Evolutionary conservation across 2,113 vertebrate species (phyloP), one percentile per base, ranked within the genome.

Genomic region (Columbina picui): DNA sequence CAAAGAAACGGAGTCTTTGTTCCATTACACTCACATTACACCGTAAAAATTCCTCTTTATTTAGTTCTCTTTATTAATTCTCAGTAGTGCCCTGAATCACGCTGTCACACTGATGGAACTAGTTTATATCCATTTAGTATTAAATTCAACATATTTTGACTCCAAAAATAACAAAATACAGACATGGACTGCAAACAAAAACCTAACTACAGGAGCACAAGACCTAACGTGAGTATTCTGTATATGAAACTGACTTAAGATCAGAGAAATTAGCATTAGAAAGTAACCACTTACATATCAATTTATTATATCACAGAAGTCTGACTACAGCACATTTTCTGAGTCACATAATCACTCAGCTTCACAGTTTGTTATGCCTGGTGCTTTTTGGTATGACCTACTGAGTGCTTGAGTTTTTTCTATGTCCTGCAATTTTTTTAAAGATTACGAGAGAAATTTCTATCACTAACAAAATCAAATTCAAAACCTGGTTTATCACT

Each of bases 381-480:
- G 90, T 95, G 57, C 47, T 83, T 92, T 96, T 79, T 84, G 67
- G 80, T 84, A 87, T 56, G 57, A 92, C 83, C 39, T 78, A 56
- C 39, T 4, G 14, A 94, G n/a, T 68, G 43, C 50, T 45, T 77
- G 32, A 90, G 50, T 70, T 90, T 88, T 60, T 56, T 93, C 50
- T 65, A 5, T 73, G 73, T 88, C 41, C 57, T 87, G 30, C 11
- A 89, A 19, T 81, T 80, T 84, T 78, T 84, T 79, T 26, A 16
- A 61, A 76, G 86, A 95, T 95, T 93, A 81, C 38, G 38, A 41
- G 65, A 94, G 38, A 49, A 49, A 59, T 36, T 86, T 95, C 56
- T 94, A 92, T 95, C 93, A 91, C 70, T 61, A 92, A 75, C 12
- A 2, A 92, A 96, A 97, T 94, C 85, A 87, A 97, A 95, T 95